Conservation (phyloP, 2,797 vertebrate species). For the Myiotriccus ornatus region DNA sequence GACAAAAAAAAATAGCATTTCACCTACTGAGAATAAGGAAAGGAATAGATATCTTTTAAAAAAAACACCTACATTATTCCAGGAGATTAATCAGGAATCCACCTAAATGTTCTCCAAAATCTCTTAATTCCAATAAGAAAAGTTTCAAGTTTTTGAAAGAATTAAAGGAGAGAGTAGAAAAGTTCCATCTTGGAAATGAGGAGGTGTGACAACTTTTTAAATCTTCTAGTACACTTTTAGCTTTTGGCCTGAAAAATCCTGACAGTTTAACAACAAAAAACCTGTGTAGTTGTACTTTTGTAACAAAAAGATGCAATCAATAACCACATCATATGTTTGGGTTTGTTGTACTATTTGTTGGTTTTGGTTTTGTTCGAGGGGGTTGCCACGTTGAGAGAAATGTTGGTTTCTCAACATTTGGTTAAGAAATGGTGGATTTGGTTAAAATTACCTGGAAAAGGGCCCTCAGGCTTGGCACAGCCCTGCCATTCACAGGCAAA, state of each 20-base stretch:
- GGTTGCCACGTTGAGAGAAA: not conserved
- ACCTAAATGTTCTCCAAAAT: not conserved
- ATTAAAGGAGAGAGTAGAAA: not conserved
- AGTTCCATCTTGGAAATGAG: not conserved
- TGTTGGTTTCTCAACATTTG: not conserved
- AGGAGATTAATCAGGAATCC: not conserved
- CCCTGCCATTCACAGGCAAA: not conserved
- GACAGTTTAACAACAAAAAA: not conserved
- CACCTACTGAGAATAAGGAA: not conserved
- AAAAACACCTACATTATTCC: not conserved
- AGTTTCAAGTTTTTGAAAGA: not conserved
- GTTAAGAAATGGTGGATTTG: not conserved
- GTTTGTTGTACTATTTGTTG: rapidly evolving
- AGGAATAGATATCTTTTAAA: not conserved
- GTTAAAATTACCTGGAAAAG: not conserved
- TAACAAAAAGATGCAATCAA: not conserved
- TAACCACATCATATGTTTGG: not conserved
- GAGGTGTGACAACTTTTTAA: not conserved
- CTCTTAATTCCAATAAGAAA: not conserved
- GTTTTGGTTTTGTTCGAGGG: rapidly evolving
- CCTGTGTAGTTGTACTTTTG: not conserved
- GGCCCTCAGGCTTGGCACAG: not conserved
- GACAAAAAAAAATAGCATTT: not conserved
- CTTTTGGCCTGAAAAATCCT: not conserved
- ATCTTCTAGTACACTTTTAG: not conserved